Evolutionary conservation across 1,140 invertebrate species (phyloP).

Genomic region (Drosophila gunungcola): DNA sequence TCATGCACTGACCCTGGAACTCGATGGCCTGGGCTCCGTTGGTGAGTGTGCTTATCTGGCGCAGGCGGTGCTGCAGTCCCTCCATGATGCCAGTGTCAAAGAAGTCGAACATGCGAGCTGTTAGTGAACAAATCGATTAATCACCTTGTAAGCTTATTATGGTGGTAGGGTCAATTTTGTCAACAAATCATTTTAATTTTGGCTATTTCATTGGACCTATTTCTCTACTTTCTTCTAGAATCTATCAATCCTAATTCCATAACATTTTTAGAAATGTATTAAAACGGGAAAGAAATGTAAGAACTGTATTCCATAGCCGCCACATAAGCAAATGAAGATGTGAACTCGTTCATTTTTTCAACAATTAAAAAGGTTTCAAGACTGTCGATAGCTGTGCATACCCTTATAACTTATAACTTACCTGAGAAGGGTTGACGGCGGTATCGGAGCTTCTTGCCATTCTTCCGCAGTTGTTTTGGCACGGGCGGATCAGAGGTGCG

Average conservation of each 20-base stretch:
- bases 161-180: no score
- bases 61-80: slow-evolving; percentile 90
- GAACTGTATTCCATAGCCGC: no score
- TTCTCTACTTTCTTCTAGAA: no score
- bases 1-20: slow-evolving; percentile 76
- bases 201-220: no score
- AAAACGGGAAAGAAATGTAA: no score
- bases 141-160: neutral
- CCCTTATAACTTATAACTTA: slow-evolving; percentile 84
- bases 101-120: slow-evolving; percentile 93
- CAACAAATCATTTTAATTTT: no score
- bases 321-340: no score
- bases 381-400: no score
- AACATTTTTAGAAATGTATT: no score
- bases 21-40: slow-evolving; percentile 76
- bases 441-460: slow-evolving; percentile 93
- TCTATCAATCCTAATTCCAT: no score
- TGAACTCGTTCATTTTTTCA: no score
- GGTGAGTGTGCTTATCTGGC: slow-evolving; percentile 87
- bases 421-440: slow-evolving; percentile 93
- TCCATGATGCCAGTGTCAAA: slow-evolving; percentile 95
- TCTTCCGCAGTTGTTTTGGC: slow-evolving; percentile 92
- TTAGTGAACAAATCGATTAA: slow-evolving; percentile 8
- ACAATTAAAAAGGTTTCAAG: no score
- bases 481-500: slow-evolving; percentile 87